Percentiles rank a stretch among this genome's conserved stretches.
phyloP scores from a whole-genome alignment of 2,888 invertebrate genomes.

The Clusia tigrina region DNA sequence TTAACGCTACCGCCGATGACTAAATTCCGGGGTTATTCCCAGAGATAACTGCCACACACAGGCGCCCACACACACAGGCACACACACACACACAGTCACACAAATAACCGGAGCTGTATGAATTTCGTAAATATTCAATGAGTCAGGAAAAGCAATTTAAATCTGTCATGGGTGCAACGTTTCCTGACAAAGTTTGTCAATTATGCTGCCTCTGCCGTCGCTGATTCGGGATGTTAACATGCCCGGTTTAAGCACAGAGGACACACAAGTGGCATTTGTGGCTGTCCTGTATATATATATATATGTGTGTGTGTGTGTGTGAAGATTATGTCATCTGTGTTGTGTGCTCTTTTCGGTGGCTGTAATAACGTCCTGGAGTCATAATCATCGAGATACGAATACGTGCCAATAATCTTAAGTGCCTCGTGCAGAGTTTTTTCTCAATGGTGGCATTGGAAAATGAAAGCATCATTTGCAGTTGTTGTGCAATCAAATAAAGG shows the following conservation, averaged over 20 bases:
- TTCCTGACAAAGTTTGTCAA: neutral
- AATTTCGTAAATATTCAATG: slow-evolving; percentile 20
- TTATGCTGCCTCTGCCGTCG: slow-evolving; percentile 24
- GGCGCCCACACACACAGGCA: neutral
- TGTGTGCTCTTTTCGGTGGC: neutral
- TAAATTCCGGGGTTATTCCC: slow-evolving; percentile 14
- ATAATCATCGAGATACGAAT: slow-evolving; percentile 2
- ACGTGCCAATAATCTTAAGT: slow-evolving; percentile 38
- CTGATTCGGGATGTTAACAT: neutral
- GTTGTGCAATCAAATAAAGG: neutral
- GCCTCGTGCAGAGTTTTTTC: neutral
- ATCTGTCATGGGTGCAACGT: neutral
- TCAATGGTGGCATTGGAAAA: slow-evolving; percentile 15
- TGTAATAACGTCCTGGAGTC: neutral
- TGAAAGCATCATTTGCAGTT: slow-evolving; percentile 31
- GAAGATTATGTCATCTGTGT: slow-evolving; percentile 22
- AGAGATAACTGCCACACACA: neutral
- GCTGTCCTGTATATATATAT: slow-evolving; percentile 28
- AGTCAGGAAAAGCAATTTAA: slow-evolving; percentile 18
- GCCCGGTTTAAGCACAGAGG: neutral
- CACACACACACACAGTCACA: neutral
- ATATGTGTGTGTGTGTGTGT: slow-evolving; percentile 2
- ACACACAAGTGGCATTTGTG: neutral
- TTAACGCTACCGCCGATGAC: slow-evolving; percentile 20
- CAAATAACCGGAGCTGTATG: slow-evolving; percentile 14